Percentiles rank a stretch among this genome's conserved stretches.
These are phyloP conservation scores for Zygaena filipendulae DNA, from an alignment of 2,888 invertebrate genomes.

Conservation along the genomic window DNA sequence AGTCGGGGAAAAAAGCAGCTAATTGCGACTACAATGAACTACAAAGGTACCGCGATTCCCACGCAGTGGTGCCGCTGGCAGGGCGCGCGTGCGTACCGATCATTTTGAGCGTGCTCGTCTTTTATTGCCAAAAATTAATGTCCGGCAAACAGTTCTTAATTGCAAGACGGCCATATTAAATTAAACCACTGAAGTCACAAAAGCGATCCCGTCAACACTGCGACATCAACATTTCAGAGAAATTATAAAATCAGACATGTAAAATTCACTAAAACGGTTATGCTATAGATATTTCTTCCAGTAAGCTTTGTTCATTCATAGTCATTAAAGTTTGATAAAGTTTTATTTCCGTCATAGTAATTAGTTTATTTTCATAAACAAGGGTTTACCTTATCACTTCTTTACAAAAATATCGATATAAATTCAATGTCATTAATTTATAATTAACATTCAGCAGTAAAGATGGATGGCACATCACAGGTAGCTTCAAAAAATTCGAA, in stretches of 20 bases:
- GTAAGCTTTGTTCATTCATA: too few relatives aligned
- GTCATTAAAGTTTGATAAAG: too few relatives aligned
- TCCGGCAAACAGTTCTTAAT: slow-evolving; percentile 63
- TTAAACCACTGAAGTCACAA: slow-evolving; percentile 23
- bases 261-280: slow-evolving; percentile 45
- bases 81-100: slow-evolving; percentile 50
- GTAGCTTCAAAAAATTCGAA: too few relatives aligned
- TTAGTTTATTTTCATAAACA: too few relatives aligned
- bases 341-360: too few relatives aligned
- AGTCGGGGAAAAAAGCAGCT: slow-evolving; percentile 46
- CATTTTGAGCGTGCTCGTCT: slow-evolving; percentile 58
- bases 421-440: too few relatives aligned
- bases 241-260: slow-evolving; percentile 40
- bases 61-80: too few relatives aligned
- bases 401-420: too few relatives aligned
- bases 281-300: too few relatives aligned
- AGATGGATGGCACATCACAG: too few relatives aligned
- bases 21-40: slow-evolving; percentile 61
- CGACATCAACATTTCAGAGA: slow-evolving; percentile 38
- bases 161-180: slow-evolving; percentile 53
- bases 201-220: slow-evolving; percentile 32
- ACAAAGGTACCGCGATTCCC: slow-evolving; percentile 64
- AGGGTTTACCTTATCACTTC: too few relatives aligned
- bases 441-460: too few relatives aligned
- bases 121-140: slow-evolving; percentile 70